Percentiles rank a stretch among this genome's conserved stretches.
Evolutionary conservation across 2,113 vertebrate genomes (phyloP).

Genomic region (Meles meles): DNA sequence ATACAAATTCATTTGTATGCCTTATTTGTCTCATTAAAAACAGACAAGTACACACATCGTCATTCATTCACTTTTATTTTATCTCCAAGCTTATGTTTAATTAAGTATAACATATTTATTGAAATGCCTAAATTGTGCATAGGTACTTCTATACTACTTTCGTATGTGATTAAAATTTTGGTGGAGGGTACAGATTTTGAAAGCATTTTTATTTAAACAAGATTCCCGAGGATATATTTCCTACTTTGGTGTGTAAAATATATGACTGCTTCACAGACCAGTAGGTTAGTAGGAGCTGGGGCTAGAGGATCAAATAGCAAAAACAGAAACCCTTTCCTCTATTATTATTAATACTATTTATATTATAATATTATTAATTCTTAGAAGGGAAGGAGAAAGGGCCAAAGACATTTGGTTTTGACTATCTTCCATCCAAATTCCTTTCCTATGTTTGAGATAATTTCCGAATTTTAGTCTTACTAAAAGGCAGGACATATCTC

Average conservation of each 20-base stretch:
- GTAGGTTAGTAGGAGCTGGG: neutral
- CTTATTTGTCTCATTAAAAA: slow-evolving; percentile 9
- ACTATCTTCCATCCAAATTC: neutral
- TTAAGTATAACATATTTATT: neutral
- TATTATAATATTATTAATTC: neutral
- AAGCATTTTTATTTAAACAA: neutral
- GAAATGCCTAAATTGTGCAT: neutral
- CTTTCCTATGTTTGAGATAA: neutral
- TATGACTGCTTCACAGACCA: neutral
- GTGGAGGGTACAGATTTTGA: neutral
- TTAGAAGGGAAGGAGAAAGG: neutral
- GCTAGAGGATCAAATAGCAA: neutral
- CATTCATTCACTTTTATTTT: neutral
- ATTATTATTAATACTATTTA: neutral
- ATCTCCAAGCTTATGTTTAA: neutral
- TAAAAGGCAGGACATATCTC: neutral
- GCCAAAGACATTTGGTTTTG: neutral
- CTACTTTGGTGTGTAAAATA: neutral
- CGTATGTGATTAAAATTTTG: neutral
- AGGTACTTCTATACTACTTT: neutral
- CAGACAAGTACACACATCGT: neutral
- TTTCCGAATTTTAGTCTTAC: neutral
- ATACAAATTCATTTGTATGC: neutral
- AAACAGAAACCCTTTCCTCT: neutral
- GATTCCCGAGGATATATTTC: neutral